A percentile compares a stretch with the other conserved stretches of the same genome.
Conservation (phyloP, 2,113 vertebrate genomes). For the Eublepharis macularius region DNA sequence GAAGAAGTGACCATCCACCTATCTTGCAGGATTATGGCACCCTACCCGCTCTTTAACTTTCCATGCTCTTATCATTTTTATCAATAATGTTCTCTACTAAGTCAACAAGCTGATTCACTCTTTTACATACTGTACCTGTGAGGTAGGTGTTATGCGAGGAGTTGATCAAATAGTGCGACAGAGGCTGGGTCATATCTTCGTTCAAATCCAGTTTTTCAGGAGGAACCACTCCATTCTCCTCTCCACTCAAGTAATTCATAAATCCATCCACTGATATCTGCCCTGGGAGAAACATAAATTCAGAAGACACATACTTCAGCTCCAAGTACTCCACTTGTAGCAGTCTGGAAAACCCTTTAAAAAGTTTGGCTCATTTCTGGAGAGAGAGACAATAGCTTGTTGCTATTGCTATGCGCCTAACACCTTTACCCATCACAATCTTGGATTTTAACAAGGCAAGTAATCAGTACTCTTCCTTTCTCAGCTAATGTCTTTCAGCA, state of each 20-base stretch:
- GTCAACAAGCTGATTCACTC: not conserved
- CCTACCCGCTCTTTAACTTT: not conserved
- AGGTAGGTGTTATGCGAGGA: constrained; percentile 99
- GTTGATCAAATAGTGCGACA: constrained; percentile 98
- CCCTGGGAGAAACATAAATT: constrained; percentile 76
- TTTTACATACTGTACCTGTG: constrained; percentile 81
- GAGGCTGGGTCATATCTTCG: constrained; percentile 96
- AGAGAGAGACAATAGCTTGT: not conserved
- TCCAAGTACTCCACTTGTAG: not conserved
- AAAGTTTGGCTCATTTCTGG: not conserved
- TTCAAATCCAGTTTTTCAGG: constrained; percentile 98
- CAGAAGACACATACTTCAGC: constrained; percentile 31
- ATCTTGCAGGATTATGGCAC: not conserved
- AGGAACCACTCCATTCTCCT: constrained; percentile 95
- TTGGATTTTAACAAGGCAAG: not conserved
- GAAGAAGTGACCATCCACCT: no score
- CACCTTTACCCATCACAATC: not conserved
- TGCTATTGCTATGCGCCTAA: not conserved
- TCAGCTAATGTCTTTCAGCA: no score
- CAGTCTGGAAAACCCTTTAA: rapidly evolving
- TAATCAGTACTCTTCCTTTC: not conserved
- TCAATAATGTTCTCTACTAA: not conserved
- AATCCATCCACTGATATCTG: constrained; percentile 97
- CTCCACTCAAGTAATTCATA: constrained; percentile 88
- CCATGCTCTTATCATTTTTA: not conserved